A percentile compares a stretch with the other conserved stretches of the same genome.
These are phyloP conservation scores for Andrena praecox DNA, from an alignment of 2,888 invertebrate species.

Conservation along the genomic window DNA sequence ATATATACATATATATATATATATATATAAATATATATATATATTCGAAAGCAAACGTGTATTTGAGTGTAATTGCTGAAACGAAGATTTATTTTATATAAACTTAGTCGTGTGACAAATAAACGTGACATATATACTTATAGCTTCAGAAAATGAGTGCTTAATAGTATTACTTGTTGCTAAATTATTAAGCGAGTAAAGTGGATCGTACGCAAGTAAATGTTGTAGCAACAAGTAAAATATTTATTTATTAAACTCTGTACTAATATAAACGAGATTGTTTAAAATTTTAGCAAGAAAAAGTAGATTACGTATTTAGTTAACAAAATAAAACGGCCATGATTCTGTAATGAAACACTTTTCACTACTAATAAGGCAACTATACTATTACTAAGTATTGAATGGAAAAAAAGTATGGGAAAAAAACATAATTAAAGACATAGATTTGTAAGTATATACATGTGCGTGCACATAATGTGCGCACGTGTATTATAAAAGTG, in stretches of 20 bases:
- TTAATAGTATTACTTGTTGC: conserved; percentile 62
- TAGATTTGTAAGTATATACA: conserved; percentile 54
- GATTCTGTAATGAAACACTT: conserved; percentile 55
- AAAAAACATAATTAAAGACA: conserved; percentile 43
- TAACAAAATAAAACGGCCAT: conserved; percentile 56
- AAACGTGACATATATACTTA: conserved; percentile 65
- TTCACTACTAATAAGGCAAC: conserved; percentile 59
- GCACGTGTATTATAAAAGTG: conserved; percentile 46
- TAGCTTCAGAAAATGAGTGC: conserved; percentile 59
- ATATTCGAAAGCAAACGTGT: conserved; percentile 61
- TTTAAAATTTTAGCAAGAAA: conserved; percentile 55
- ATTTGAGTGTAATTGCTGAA: conserved; percentile 61
- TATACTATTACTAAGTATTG: conserved; percentile 57
- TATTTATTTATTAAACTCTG: conserved; percentile 65
- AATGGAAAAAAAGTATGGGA: conserved; percentile 25
- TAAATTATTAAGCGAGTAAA: conserved; percentile 41
- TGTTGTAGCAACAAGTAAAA: conserved; percentile 53
- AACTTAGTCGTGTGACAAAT: conserved; percentile 70
- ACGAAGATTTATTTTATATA: conserved; percentile 73
- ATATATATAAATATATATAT: conserved; percentile 57
- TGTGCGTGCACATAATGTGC: conserved; percentile 25
- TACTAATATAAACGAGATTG: conserved; percentile 44
- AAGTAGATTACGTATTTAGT: conserved; percentile 55
- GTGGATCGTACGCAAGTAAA: conserved; percentile 33
- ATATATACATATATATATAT: conserved; percentile 54